Percentiles rank a stretch among this genome's conserved stretches.
Conservation (phyloP, 2,888 invertebrate species). For the Cryptus viduatorius region DNA sequence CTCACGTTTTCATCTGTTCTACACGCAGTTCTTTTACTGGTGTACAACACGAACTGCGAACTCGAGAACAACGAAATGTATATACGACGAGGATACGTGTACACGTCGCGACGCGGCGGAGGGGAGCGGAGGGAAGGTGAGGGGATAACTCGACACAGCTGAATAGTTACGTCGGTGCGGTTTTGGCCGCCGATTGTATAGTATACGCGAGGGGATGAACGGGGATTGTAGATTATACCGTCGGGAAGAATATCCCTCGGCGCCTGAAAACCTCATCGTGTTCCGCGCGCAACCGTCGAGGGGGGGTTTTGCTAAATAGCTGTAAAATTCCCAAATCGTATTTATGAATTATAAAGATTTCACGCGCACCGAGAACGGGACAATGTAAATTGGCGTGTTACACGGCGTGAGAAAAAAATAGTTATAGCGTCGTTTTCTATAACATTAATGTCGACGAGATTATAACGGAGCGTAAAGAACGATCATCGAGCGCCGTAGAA, state of each 20-base stretch:
- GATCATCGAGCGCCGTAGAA: conserved; percentile 9
- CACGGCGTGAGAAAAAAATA: not conserved
- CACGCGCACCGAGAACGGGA: not conserved
- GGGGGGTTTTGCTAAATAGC: conserved; percentile 14
- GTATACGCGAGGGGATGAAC: not conserved
- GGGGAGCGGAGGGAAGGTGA: not conserved
- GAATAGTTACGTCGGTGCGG: conserved; percentile 29
- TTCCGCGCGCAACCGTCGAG: not conserved
- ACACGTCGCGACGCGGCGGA: conserved; percentile 26
- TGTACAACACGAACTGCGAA: conserved; percentile 26
- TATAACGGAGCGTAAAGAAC: conserved; percentile 6
- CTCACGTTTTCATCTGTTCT: not conserved
- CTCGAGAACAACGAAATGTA: conserved; percentile 12
- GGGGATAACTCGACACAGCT: conserved; percentile 17
- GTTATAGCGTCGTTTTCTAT: not conserved
- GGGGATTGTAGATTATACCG: conserved; percentile 6
- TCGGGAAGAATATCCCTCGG: conserved; percentile 18
- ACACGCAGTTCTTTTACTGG: not conserved
- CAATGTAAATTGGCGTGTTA: not conserved
- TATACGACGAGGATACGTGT: conserved; percentile 21
- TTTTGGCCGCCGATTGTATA: not conserved
- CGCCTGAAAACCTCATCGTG: conserved; percentile 4
- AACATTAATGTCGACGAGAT: conserved; percentile 4
- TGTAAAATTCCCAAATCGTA: conserved; percentile 12
- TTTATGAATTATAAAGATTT: not conserved